Evolutionary conservation across 2,113 vertebrate genomes (phyloP).

Genomic region (Prochilodus magdalenae): DNA sequence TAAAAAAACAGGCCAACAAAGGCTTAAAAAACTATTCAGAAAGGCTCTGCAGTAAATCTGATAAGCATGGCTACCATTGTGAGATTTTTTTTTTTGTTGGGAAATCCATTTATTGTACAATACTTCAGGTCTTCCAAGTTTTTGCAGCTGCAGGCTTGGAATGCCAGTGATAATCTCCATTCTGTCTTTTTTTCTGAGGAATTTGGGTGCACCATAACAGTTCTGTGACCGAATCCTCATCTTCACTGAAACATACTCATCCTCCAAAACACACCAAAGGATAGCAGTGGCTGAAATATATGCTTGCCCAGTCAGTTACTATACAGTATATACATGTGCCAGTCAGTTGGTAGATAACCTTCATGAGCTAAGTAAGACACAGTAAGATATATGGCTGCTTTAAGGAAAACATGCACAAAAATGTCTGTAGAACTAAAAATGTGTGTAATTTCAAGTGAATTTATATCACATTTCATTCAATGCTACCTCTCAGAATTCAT

Average conservation of each 20-base stretch:
- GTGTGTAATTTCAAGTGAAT: too few species aligned
- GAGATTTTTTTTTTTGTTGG: slow-evolving; percentile 53
- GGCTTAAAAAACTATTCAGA: slow-evolving; percentile 31
- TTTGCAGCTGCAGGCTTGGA: slow-evolving; percentile 61
- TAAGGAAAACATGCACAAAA: too few species aligned
- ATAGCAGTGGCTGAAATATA: too few species aligned
- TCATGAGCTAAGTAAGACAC: too few species aligned
- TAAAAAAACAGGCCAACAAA: neutral
- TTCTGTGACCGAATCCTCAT: neutral
- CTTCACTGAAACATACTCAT: neutral
- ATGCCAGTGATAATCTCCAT: slow-evolving; percentile 75
- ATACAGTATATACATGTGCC: too few species aligned
- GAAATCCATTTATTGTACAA: slow-evolving; percentile 63
- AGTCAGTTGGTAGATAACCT: too few species aligned
- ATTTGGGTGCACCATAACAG: neutral
- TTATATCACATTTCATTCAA: too few species aligned
- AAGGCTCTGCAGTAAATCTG: slow-evolving; percentile 61
- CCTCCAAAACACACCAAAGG: too few species aligned
- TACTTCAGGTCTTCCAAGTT: slow-evolving; percentile 59
- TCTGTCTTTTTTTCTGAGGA: slow-evolving; percentile 70
- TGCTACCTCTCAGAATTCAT: too few species aligned
- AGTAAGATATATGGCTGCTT: too few species aligned
- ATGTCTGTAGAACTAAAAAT: too few species aligned
- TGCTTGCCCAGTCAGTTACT: too few species aligned
- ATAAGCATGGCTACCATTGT: slow-evolving; percentile 61